Evolutionary conservation across 2,797 vertebrate species (phyloP).

Genomic region (Oreochromis grahami): DNA sequence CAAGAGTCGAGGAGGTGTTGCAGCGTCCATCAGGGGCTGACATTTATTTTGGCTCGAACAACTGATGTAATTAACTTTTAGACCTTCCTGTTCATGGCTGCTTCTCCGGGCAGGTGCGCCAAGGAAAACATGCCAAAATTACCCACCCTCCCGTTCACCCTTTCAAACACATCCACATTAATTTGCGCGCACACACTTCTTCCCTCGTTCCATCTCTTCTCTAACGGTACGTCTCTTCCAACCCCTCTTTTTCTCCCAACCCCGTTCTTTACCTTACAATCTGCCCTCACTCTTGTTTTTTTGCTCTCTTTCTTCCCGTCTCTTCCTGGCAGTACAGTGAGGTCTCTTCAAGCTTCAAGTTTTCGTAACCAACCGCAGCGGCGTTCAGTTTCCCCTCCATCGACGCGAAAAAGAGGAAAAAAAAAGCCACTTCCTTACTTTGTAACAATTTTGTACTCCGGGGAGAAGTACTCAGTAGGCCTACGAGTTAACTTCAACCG

Average conservation of each 20-base stretch:
- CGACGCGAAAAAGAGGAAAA: constrained; percentile 32
- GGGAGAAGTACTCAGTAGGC: constrained; percentile 52
- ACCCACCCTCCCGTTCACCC: constrained; percentile 22
- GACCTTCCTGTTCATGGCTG: constrained; percentile 64
- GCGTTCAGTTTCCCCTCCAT: constrained; percentile 61
- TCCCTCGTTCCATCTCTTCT: neutral
- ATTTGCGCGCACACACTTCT: constrained; percentile 18
- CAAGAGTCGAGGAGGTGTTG: constrained; percentile 55
- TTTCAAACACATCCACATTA: constrained; percentile 43
- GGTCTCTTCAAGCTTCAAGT: constrained; percentile 35
- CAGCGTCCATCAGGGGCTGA: constrained; percentile 57
- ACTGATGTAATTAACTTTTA: constrained; percentile 75
- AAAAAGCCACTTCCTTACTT: constrained; percentile 67
- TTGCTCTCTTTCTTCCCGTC: constrained; percentile 1
- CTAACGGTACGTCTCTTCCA: neutral
- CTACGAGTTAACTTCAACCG: constrained; percentile 61
- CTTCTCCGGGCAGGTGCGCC: constrained; percentile 63
- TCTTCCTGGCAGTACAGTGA: neutral
- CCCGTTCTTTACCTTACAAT: constrained; percentile 21
- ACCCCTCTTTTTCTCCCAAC: neutral
- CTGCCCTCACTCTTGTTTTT: constrained; percentile 21
- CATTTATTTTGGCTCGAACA: constrained; percentile 72
- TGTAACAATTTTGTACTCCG: constrained; percentile 66
- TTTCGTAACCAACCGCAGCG: constrained; percentile 45
- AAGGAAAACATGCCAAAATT: constrained; percentile 66